Evolutionary conservation across 2,113 vertebrate genomes (phyloP), one percentile per base, ranked within the genome.

Genomic region (Varanus salvator): DNA sequence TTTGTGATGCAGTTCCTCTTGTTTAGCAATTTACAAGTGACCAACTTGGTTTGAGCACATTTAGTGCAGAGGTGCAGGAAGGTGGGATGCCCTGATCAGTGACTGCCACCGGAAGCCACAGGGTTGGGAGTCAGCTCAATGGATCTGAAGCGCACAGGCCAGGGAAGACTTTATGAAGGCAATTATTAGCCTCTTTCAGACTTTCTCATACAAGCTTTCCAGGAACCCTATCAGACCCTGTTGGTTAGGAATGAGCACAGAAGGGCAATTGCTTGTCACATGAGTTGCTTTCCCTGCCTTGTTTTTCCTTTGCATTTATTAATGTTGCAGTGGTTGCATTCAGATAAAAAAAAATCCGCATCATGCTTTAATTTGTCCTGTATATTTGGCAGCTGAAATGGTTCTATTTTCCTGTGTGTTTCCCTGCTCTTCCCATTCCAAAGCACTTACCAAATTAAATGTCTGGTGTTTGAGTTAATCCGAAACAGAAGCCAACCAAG

Each of bases 391-490:
- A 88, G 88, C 3, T 82, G 14, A 23, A 85, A 25, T 71, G 64
- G 12, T 86, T 89, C 90, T 85, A 19, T 27, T 38, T 48, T 74
- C 50, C 0, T 66, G 6, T 11, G 29, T 21, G 64, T 86, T 86
- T 86, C 1, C 3, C 72, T 89, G 69, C 1, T 52, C 29, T 90
- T 90, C 54, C 50, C 86, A 78, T 88, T 76, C n/a, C 87, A 82
- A 15, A 19, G n/a, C 2, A 80, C 1, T 74, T 54, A 1, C 9
- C 91, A 34, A 87, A 77, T 92, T 89, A 69, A 89, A 92, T 69
- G 19, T 76, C 44, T 88, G 12, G 50, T 80, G 12, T 93, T 91
- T 89, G 48, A 90, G 44, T 78, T 25, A 34, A 29, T 88, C 89
- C 77, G 82, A 75, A 90, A 88, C 80, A 1, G 85, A 92, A 54